Conservation (phyloP, 2,113 vertebrate genomes). For the Pavo muticus region DNA sequence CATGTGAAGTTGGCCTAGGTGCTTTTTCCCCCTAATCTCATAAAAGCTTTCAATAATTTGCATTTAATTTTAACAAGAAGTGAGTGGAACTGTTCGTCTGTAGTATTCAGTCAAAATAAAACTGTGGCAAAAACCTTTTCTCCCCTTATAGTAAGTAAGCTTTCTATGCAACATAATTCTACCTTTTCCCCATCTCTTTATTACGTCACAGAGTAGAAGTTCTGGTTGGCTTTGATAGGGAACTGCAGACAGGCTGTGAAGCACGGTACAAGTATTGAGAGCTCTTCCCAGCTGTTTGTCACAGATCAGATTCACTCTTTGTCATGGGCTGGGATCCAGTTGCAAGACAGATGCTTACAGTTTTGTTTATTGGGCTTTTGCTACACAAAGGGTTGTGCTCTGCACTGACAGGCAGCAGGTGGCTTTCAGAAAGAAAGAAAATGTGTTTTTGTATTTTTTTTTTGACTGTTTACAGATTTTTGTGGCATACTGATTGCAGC, state of each 20-base stretch:
- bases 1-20: not conserved
- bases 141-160: not conserved
- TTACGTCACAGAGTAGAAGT: not conserved
- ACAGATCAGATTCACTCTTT: not conserved
- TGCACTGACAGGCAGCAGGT: conserved; percentile 44
- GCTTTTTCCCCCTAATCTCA: not conserved
- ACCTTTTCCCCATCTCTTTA: not conserved
- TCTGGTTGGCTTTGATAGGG: not conserved
- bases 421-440: not conserved
- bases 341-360: conserved; percentile 55
- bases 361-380: conserved; percentile 59
- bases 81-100: not conserved
- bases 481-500: conserved; percentile 22
- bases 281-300: conserved; percentile 34
- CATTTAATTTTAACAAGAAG: not conserved
- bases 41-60: not conserved
- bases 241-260: not conserved
- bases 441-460: not conserved
- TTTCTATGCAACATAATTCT: not conserved
- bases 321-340: conserved; percentile 48
- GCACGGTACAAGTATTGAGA: not conserved
- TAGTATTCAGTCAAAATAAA: not conserved
- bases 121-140: not conserved
- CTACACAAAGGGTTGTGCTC: conserved; percentile 25
- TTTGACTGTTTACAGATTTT: not conserved